phyloP scores from a whole-genome alignment of 2,797 vertebrate genomes.

The Lithobates sylvaticus region DNA sequence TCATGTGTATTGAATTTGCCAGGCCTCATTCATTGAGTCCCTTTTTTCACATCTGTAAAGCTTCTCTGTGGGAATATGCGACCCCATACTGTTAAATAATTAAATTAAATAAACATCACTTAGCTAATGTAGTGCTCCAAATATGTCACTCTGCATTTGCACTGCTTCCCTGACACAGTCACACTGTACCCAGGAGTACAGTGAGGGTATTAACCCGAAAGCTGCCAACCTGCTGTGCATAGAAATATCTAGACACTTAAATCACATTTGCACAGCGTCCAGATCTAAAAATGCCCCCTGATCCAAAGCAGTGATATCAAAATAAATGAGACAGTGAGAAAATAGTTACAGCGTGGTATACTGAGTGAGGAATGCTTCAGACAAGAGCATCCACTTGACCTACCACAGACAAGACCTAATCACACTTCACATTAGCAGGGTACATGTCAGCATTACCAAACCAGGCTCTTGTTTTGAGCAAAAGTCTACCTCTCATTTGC shows the following conservation, averaged over 20 bases:
- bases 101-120: slow-evolving; percentile 24
- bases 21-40: background rate
- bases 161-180: slow-evolving; percentile 3
- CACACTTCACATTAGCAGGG: background rate
- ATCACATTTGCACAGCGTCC: slow-evolving; percentile 36
- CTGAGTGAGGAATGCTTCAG: slow-evolving; percentile 11
- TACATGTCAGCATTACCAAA: background rate
- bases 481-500: background rate
- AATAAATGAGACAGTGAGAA: slow-evolving; percentile 47
- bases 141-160: slow-evolving; percentile 50
- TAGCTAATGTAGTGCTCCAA: slow-evolving; percentile 50
- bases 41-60: background rate
- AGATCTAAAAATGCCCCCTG: slow-evolving; percentile 37
- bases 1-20: background rate
- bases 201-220: slow-evolving; percentile 21
- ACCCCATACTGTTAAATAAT: slow-evolving; percentile 42
- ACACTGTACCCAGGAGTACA: background rate
- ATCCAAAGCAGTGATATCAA: slow-evolving; percentile 32
- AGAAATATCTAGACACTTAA: slow-evolving; percentile 46
- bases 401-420: background rate
- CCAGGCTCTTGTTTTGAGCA: background rate
- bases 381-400: slow-evolving; percentile 30
- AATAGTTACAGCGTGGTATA: slow-evolving; percentile 35
- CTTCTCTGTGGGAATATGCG: background rate
- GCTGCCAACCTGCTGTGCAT: slow-evolving; percentile 6